These are phyloP conservation scores for Myocastor coypus DNA, from an alignment of 2,113 vertebrate genomes.

Conservation along the genomic window DNA sequence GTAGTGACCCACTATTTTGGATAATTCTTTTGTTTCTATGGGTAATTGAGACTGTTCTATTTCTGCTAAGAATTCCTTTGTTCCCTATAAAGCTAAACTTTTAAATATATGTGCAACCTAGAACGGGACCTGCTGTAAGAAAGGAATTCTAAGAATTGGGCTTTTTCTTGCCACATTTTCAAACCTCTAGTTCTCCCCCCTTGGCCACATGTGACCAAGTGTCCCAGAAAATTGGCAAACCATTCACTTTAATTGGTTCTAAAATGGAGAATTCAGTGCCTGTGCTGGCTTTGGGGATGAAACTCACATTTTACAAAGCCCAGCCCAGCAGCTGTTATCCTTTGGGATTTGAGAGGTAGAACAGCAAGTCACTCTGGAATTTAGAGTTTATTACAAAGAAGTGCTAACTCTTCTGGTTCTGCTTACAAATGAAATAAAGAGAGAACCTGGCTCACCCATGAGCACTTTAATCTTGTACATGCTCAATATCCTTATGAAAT, in stretches of 20 bases:
- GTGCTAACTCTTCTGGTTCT: constrained; percentile 70
- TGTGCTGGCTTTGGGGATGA: constrained; percentile 70
- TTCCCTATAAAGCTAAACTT: neutral
- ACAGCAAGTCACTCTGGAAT: constrained; percentile 61
- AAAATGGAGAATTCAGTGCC: constrained; percentile 60
- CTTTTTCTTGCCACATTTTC: constrained; percentile 18
- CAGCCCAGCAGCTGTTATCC: constrained; percentile 65
- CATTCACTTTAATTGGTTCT: constrained; percentile 69
- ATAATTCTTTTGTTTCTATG: constrained; percentile 44
- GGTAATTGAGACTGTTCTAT: constrained; percentile 40
- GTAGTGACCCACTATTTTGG: neutral
- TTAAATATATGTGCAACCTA: constrained; percentile 41
- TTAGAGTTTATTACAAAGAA: constrained; percentile 65
- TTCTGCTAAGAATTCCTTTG: neutral
- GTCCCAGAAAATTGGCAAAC: constrained; percentile 74
- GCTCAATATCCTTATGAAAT: constrained; percentile 79
- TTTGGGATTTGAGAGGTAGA: constrained; percentile 65
- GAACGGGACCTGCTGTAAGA: constrained; percentile 38
- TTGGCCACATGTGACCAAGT: constrained; percentile 54
- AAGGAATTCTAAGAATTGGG: constrained; percentile 27
- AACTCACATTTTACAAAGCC: constrained; percentile 76
- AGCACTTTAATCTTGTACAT: constrained; percentile 70
- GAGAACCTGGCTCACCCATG: neutral
- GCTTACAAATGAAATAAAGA: constrained; percentile 69
- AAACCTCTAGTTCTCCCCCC: constrained; percentile 63